These are phyloP conservation scores for Hecatera dysodea DNA, from an alignment of 2,888 invertebrate genomes.

Conservation along the genomic window DNA sequence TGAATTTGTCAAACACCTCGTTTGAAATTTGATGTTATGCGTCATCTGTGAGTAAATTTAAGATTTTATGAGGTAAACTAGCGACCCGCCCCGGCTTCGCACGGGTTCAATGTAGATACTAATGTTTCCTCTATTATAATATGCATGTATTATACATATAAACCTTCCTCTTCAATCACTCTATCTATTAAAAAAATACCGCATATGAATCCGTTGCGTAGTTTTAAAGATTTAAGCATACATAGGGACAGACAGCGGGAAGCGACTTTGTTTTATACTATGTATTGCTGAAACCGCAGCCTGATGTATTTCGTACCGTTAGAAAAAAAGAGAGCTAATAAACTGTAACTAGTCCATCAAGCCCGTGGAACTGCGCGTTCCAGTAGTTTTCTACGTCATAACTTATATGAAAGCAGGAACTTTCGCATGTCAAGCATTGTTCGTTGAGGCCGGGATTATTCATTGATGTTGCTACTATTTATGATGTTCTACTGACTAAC, in stretches of 20 bases:
- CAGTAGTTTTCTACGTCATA: conserved; percentile 20
- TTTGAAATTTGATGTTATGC: too few species aligned
- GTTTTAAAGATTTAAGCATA: too few species aligned
- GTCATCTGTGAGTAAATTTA: background rate
- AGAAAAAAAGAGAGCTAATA: conserved; percentile 18
- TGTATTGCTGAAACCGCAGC: background rate
- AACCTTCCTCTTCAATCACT: too few species aligned
- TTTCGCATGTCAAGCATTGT: conserved; percentile 53
- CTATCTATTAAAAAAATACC: too few species aligned
- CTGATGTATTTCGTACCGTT: background rate
- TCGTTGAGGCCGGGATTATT: conserved; percentile 15
- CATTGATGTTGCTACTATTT: conserved; percentile 20
- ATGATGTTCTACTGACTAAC: background rate
- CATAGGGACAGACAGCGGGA: too few species aligned
- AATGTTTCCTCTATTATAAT: too few species aligned
- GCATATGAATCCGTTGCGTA: too few species aligned
- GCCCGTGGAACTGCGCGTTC: conserved; percentile 4
- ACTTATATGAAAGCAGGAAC: conserved; percentile 33
- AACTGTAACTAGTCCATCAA: conserved; percentile 40
- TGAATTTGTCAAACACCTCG: too few species aligned
- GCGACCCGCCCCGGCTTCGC: too few species aligned
- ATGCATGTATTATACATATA: too few species aligned
- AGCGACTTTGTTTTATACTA: too few species aligned
- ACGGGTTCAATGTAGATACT: too few species aligned
- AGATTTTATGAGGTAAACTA: background rate